Evolutionary conservation across 2,797 vertebrate genomes (phyloP), one percentile per base, ranked within the genome.

Genomic region (Sus cebifrons): DNA sequence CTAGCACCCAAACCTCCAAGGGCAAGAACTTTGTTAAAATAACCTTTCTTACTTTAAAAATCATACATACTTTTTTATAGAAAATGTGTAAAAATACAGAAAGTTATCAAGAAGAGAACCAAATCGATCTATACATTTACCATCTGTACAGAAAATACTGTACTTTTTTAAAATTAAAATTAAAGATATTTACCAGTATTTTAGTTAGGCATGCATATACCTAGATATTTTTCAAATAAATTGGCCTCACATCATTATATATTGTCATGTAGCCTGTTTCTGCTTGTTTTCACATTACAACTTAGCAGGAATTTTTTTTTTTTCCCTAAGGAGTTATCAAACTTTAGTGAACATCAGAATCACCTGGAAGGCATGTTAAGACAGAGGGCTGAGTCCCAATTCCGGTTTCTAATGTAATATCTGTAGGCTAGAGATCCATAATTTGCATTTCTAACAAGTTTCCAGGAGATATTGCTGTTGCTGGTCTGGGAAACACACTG

Each of bases 31-130:
- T 83, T 78, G 62, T 40, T 40, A 70, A 88, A 89, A 67, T 36
- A 83, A 32, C 7, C 52, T 64, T 49, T 91, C 74, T 95, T 65
- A 68, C 9, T 86, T 68, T 44, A 81, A 85, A 92, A 73, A 64
- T n/a, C 84, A 75, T 12, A 67, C 3, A 40, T 52, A 92, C 32
- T 89, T 14, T 8, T 64, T 73, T 64, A 75, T 17, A 56, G 36
- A 82, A 40, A 85, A 68, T 32, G 27, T 68, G 60, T 49, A 14
- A 81, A 93, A 65, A 92, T 62, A 74, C 2, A 83, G 70, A 92
- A 89, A 92, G 49, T 27, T 56, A 68, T 56, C 65, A 60, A 77
- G 18, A 91, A 70, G 6, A 91, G 79, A 75, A 52, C n/a, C 36
- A 93, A 90, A 77, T 8, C 21, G 1, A 49, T 58, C 18, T 86